These are phyloP conservation scores for Sinocyclocheilus rhinocerous DNA, from an alignment of 2,113 vertebrate species.

Conservation along the genomic window DNA sequence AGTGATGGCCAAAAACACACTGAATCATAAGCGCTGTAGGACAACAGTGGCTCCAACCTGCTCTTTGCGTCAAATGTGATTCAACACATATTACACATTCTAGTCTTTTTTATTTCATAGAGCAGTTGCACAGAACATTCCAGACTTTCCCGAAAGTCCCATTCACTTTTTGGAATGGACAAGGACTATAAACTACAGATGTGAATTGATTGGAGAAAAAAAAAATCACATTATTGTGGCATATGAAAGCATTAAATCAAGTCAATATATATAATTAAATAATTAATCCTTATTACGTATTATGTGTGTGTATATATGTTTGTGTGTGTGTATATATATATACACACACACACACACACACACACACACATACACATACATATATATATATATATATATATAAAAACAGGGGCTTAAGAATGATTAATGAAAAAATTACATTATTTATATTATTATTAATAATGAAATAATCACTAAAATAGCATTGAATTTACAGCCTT, in stretches of 20 bases:
- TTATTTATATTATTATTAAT: not conserved
- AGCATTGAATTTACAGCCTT: not conserved
- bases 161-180: conserved; percentile 26
- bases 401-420: not conserved
- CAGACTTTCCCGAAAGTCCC: conserved; percentile 31
- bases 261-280: not conserved
- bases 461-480: not conserved
- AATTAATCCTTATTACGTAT: not conserved
- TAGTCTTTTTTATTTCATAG: not conserved
- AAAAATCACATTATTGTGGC: not conserved
- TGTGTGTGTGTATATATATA: too few relatives aligned
- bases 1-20: not conserved
- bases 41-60: not conserved
- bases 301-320: not conserved
- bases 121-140: not conserved
- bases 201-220: not conserved
- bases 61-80: not conserved
- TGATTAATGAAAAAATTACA: not conserved
- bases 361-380: too few relatives aligned
- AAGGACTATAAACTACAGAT: not conserved
- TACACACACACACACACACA: too few relatives aligned
- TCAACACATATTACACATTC: not conserved
- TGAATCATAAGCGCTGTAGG: not conserved
- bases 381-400: too few relatives aligned
- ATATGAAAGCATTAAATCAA: not conserved